These are phyloP conservation scores for Cynocephalus volans DNA, from an alignment of 2,113 vertebrate species.

Conservation along the genomic window DNA sequence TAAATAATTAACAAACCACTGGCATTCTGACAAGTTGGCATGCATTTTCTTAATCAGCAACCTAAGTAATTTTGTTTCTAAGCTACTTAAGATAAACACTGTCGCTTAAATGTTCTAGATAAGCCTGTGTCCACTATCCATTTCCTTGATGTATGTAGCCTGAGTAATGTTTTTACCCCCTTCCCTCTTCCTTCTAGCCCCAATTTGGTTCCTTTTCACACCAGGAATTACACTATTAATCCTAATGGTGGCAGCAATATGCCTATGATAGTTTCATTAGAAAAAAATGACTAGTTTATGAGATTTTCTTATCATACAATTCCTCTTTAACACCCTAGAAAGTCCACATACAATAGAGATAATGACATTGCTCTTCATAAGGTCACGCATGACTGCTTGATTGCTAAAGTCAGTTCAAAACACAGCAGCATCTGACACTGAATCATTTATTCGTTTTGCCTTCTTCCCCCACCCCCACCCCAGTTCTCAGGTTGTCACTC, in stretches of 20 bases:
- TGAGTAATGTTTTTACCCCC: neutral
- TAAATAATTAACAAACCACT: conserved; percentile 66
- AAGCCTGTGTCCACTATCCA: neutral
- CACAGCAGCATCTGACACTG: neutral
- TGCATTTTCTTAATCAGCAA: conserved; percentile 69
- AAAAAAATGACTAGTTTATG: neutral
- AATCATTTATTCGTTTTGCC: neutral
- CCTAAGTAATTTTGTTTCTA: conserved; percentile 57
- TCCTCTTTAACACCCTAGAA: conserved; percentile 11
- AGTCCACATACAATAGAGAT: neutral
- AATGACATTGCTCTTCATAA: neutral
- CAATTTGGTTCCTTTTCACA: neutral
- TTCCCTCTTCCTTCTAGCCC: neutral
- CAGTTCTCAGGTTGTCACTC: neutral
- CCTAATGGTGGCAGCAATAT: neutral
- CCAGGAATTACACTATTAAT: too few species aligned
- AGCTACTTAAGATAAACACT: conserved; percentile 68
- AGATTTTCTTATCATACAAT: neutral
- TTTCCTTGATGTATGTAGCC: neutral
- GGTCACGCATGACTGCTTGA: neutral
- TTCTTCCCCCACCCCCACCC: neutral
- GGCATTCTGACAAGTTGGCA: conserved; percentile 55
- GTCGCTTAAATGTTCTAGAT: conserved; percentile 59
- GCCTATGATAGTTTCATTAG: neutral
- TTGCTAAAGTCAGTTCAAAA: neutral